Evolutionary conservation across 2,888 invertebrate species (phyloP).

Genomic region (Athalia circularis): DNA sequence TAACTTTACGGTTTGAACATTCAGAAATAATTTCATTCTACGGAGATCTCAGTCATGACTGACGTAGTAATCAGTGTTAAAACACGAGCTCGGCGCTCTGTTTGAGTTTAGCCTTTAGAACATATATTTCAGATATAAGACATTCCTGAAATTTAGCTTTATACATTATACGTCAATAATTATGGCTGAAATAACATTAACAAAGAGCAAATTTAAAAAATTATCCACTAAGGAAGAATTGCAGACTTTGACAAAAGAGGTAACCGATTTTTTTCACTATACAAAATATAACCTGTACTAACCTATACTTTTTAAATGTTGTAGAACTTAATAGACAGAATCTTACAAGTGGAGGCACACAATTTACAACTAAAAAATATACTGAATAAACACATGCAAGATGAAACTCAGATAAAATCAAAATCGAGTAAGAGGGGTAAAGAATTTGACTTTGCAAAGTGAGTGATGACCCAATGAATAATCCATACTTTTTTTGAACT

Average conservation of each 20-base stretch:
- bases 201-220: slow-evolving; percentile 61
- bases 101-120: slow-evolving; percentile 9
- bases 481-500: slow-evolving; percentile 33
- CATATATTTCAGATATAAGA: not conserved
- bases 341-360: slow-evolving; percentile 85
- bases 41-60: not conserved
- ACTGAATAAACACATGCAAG: slow-evolving; percentile 21
- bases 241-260: slow-evolving; percentile 74
- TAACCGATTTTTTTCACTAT: slow-evolving; percentile 51
- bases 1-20: not conserved
- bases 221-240: slow-evolving; percentile 73
- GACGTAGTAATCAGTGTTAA: not conserved
- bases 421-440: slow-evolving; percentile 66
- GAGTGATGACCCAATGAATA: slow-evolving; percentile 52
- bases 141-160: not conserved
- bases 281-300: slow-evolving; percentile 30
- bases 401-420: slow-evolving; percentile 62
- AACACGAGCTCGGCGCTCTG: slow-evolving; percentile 17
- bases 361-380: slow-evolving; percentile 86
- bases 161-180: not conserved
- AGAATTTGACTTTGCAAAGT: slow-evolving; percentile 81
- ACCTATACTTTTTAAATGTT: slow-evolving; percentile 53
- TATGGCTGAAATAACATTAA: slow-evolving; percentile 40
- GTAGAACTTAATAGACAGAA: slow-evolving; percentile 83
- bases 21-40: not conserved